These are phyloP conservation scores for Taphrorychus bicolor DNA, from an alignment of 2,888 invertebrate species.

Conservation along the genomic window DNA sequence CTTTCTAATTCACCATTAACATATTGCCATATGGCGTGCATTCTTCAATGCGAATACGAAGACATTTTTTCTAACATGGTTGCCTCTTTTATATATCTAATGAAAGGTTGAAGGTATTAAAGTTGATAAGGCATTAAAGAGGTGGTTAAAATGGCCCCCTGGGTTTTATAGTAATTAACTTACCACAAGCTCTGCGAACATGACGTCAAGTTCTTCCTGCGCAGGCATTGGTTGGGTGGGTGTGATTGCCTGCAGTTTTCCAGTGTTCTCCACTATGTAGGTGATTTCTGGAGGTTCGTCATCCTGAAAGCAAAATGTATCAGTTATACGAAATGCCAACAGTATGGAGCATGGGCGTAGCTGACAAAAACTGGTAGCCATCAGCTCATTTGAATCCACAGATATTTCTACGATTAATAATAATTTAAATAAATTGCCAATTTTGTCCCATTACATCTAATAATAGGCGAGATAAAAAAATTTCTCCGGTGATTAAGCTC, in stretches of 20 bases:
- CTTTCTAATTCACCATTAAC: constrained; percentile 17
- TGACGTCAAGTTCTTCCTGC: constrained; percentile 89
- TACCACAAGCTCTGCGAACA: constrained; percentile 93
- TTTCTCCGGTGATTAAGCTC: neutral
- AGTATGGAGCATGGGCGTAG: neutral
- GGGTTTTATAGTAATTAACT: too few species aligned
- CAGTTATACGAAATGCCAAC: too few species aligned
- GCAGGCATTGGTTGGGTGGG: constrained; percentile 95
- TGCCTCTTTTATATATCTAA: neutral
- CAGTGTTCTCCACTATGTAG: constrained; percentile 90
- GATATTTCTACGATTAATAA: neutral
- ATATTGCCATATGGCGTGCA: constrained; percentile 11
- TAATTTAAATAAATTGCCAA: neutral
- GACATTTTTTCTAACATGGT: neutral
- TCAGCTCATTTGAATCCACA: neutral
- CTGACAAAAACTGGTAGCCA: neutral
- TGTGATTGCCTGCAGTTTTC: constrained; percentile 85
- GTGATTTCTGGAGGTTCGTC: constrained; percentile 96
- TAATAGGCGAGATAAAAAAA: neutral
- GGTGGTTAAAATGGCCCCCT: too few species aligned
- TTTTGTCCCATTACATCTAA: neutral
- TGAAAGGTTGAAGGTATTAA: too few species aligned
- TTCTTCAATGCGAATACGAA: neutral
- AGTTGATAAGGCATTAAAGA: too few species aligned
- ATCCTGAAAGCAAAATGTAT: constrained; percentile 75